Evolutionary conservation across 2,113 vertebrate genomes (phyloP).

Genomic region (Gila orcuttii): DNA sequence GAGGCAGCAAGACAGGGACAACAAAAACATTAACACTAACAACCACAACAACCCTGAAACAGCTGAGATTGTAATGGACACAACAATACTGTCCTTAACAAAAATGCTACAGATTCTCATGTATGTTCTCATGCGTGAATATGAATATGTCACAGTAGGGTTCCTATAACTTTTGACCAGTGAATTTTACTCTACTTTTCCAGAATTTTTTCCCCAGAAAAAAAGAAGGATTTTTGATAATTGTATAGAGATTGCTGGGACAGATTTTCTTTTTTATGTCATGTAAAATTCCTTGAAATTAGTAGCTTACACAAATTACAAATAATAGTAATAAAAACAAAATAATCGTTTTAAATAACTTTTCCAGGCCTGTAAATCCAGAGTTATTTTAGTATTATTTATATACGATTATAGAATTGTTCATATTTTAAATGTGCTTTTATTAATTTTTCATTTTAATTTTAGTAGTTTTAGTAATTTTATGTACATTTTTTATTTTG

Average conservation of each 20-base stretch:
- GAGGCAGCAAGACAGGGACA: constrained; percentile 33
- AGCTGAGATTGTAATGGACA: not conserved
- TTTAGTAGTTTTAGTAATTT: no score
- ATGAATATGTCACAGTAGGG: no score
- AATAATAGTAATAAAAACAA: no score
- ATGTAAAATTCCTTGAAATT: no score
- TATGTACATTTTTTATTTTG: not conserved
- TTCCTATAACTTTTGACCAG: no score
- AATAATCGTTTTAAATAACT: no score
- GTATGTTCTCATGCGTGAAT: not conserved
- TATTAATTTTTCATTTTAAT: not conserved
- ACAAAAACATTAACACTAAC: constrained; percentile 40
- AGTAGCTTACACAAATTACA: no score
- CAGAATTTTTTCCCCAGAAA: no score
- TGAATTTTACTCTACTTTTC: not conserved
- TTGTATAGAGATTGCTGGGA: not conserved
- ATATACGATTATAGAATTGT: not conserved
- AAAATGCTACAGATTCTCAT: not conserved
- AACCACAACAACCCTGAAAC: not conserved
- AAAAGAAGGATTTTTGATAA: not conserved
- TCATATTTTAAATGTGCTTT: not conserved
- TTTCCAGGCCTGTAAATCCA: no score
- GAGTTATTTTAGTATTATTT: not conserved
- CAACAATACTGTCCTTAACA: not conserved
- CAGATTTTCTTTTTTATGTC: not conserved